Conservation (phyloP, 2,888 invertebrate species). For the Melanargia galathea region DNA sequence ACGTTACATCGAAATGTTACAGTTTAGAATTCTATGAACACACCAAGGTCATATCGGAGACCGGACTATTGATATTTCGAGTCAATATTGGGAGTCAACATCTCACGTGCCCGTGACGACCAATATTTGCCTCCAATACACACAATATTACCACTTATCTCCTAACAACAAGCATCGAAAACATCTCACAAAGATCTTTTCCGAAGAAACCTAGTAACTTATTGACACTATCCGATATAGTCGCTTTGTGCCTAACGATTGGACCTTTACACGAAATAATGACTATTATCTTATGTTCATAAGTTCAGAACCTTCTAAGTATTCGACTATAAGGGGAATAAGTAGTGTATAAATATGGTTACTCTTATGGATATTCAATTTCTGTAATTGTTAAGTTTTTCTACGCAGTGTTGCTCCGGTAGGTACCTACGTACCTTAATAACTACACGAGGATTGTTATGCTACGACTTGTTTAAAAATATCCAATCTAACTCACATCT, state of each 20-base stretch:
- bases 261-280: slow-evolving; percentile 38
- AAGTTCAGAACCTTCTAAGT: not conserved
- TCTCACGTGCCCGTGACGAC: slow-evolving; percentile 73
- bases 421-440: too few relatives aligned
- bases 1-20: slow-evolving; percentile 22
- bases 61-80: slow-evolving; percentile 69
- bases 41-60: slow-evolving; percentile 66
- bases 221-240: slow-evolving; percentile 65
- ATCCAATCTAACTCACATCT: too few relatives aligned
- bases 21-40: slow-evolving; percentile 33
- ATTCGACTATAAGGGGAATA: too few relatives aligned
- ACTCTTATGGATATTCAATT: too few relatives aligned
- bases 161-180: slow-evolving; percentile 69
- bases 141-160: slow-evolving; percentile 80
- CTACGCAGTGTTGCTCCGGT: too few relatives aligned
- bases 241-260: slow-evolving; percentile 59
- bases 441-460: too few relatives aligned
- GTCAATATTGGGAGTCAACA: slow-evolving; percentile 78
- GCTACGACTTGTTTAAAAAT: too few relatives aligned
- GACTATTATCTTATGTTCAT: slow-evolving; percentile 28
- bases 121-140: slow-evolving; percentile 78
- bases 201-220: slow-evolving; percentile 56
- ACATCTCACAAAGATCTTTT: slow-evolving; percentile 64
- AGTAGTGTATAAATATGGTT: too few relatives aligned
- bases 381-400: too few relatives aligned